phyloP scores from a whole-genome alignment of 53 echinoderm and acorn worm genomes.

The Actinopyga echinites region DNA sequence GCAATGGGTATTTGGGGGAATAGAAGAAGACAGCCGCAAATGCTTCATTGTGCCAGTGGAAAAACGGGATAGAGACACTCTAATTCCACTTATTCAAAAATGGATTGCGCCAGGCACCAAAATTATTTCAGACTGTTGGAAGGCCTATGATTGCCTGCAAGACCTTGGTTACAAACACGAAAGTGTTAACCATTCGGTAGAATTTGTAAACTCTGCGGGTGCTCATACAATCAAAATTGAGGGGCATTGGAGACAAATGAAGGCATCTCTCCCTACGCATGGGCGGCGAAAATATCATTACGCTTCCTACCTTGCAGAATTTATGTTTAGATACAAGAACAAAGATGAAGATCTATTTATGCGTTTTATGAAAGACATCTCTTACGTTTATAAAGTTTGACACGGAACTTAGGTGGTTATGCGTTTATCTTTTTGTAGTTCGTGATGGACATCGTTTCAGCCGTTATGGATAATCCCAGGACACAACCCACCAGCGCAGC shows the following conservation, averaged over 20 bases:
- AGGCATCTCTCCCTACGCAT: slow-evolving; percentile 33
- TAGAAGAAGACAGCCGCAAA: slow-evolving; percentile 43
- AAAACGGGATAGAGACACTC: slow-evolving; percentile 6
- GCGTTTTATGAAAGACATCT: slow-evolving; percentile 17
- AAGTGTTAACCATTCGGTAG: slow-evolving; percentile 52
- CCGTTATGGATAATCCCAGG: background rate
- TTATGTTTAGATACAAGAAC: slow-evolving; percentile 46
- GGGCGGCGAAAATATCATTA: slow-evolving; percentile 40
- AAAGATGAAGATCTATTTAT: slow-evolving; percentile 18
- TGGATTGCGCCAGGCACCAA: slow-evolving; percentile 18
- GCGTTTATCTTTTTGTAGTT: background rate
- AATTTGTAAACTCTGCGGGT: slow-evolving; percentile 11
- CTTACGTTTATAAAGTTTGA: background rate
- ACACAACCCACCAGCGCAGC: background rate
- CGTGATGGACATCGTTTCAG: background rate
- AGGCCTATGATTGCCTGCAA: slow-evolving; percentile 13
- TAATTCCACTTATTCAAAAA: slow-evolving; percentile 33
- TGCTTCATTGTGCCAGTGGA: slow-evolving; percentile 40
- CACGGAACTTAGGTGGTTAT: background rate
- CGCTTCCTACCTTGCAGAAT: slow-evolving; percentile 45
- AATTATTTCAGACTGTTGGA: slow-evolving; percentile 48
- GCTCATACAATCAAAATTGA: slow-evolving; percentile 28
- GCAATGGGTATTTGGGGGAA: slow-evolving; percentile 56
- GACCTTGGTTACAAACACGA: slow-evolving; percentile 44
- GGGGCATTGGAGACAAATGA: slow-evolving; percentile 53